These are phyloP conservation scores for Musca domestica DNA, from an alignment of 1,140 invertebrate species.

Conservation along the genomic window DNA sequence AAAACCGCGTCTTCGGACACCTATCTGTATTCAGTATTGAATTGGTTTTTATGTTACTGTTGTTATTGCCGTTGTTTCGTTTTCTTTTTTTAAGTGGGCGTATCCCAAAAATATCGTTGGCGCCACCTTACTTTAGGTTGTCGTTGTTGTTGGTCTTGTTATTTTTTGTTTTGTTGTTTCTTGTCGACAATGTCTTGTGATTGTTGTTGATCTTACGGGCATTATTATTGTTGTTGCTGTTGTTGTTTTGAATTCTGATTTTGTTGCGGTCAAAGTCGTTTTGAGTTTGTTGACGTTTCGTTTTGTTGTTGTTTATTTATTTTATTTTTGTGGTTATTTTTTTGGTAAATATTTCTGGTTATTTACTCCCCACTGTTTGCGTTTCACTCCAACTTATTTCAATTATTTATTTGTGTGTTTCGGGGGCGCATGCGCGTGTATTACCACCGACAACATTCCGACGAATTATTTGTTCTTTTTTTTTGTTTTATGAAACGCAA, in stretches of 20 bases:
- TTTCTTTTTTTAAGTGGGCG: conserved; percentile 7
- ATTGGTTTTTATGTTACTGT: not conserved
- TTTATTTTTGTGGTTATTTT: not conserved
- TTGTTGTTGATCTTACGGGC: not conserved
- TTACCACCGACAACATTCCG: too few relatives aligned
- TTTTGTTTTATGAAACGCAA: too few relatives aligned
- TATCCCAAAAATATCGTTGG: conserved; percentile 11
- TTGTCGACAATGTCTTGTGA: not conserved
- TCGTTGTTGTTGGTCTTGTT: not conserved
- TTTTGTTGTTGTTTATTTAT: not conserved
- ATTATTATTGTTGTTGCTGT: not conserved
- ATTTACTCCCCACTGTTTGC: too few relatives aligned
- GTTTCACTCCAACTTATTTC: too few relatives aligned
- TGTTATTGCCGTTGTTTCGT: not conserved
- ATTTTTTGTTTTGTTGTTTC: too few relatives aligned
- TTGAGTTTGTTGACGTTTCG: not conserved
- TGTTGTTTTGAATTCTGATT: not conserved
- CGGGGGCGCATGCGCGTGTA: too few relatives aligned
- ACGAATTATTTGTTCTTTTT: too few relatives aligned
- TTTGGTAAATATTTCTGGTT: too few relatives aligned
- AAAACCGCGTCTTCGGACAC: not conserved
- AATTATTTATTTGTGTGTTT: too few relatives aligned
- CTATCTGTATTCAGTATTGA: not conserved
- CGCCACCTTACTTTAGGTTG: conserved; percentile 6
- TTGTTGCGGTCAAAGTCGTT: conserved; percentile 5